phyloP scores from a whole-genome alignment of 2,797 vertebrate species.

The Mastacembelus armatus region DNA sequence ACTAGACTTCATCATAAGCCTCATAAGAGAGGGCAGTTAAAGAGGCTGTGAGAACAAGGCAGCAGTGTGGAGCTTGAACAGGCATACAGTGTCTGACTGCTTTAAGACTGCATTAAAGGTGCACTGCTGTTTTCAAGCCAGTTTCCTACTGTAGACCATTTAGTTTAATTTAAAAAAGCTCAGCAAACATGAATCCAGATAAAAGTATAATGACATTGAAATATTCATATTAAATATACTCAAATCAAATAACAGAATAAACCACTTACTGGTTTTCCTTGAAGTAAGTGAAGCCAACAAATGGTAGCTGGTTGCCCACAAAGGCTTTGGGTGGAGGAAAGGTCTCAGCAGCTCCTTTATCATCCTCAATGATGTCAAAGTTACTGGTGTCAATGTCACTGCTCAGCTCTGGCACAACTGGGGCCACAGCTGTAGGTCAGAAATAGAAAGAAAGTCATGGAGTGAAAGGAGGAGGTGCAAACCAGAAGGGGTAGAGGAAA shows the following conservation, averaged over 20 bases:
- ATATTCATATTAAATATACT: conserved; percentile 55
- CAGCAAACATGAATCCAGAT: neutral
- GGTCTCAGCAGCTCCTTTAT: conserved; percentile 92
- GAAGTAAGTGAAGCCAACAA: conserved; percentile 98
- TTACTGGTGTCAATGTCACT: conserved; percentile 97
- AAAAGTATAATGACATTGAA: neutral
- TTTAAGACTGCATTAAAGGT: conserved; percentile 47
- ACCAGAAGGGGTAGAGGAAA: conserved; percentile 11
- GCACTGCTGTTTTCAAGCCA: conserved; percentile 23
- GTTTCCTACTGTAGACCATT: conserved; percentile 15
- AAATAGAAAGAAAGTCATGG: conserved; percentile 21
- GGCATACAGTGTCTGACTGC: conserved; percentile 67
- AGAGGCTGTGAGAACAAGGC: conserved; percentile 71
- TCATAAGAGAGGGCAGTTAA: conserved; percentile 42
- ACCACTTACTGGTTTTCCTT: conserved; percentile 94
- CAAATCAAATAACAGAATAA: neutral
- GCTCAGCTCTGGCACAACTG: conserved; percentile 95
- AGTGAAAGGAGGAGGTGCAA: conserved; percentile 21
- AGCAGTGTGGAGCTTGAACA: conserved; percentile 74
- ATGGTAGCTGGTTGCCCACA: conserved; percentile 97
- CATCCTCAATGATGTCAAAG: conserved; percentile 96
- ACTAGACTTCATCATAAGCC: conserved; percentile 37
- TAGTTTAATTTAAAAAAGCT: neutral
- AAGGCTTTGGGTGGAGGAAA: conserved; percentile 95
- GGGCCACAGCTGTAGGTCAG: conserved; percentile 90